These are phyloP conservation scores for Gouania willdenowi DNA, from an alignment of 2,797 vertebrate genomes.

Conservation along the genomic window DNA sequence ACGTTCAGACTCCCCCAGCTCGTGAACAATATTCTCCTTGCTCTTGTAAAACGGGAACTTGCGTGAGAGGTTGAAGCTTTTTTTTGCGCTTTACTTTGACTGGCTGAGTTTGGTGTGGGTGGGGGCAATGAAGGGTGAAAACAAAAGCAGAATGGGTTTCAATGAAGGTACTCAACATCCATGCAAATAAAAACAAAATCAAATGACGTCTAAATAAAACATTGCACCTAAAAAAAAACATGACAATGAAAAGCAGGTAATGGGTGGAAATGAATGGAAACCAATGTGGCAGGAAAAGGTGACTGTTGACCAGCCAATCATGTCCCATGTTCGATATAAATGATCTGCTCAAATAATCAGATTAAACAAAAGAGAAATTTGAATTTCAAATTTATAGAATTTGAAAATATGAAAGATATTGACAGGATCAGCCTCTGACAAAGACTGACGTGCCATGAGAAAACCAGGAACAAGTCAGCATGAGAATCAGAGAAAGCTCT, in stretches of 20 bases:
- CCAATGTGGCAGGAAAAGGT: conserved; percentile 33
- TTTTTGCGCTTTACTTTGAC: conserved; percentile 99
- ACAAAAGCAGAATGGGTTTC: conserved; percentile 78
- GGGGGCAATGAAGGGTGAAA: conserved; percentile 59
- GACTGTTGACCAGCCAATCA: conserved; percentile 24
- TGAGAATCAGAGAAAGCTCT: too few species aligned
- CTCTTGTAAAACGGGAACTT: conserved; percentile 99
- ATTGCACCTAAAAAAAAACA: conserved; percentile 45
- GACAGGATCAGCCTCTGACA: conserved; percentile 13
- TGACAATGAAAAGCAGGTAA: conserved; percentile 55
- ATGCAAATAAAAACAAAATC: conserved; percentile 50
- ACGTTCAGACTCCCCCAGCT: conserved; percentile 95
- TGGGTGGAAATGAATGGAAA: conserved; percentile 61
- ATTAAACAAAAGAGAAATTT: too few species aligned
- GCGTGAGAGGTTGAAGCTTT: conserved; percentile 99
- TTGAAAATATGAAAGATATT: too few species aligned
- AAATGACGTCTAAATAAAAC: conserved; percentile 56
- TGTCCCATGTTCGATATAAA: conserved; percentile 5
- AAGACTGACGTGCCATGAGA: too few species aligned
- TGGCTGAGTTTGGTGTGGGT: conserved; percentile 84
- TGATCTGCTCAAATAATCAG: conserved; percentile 6
- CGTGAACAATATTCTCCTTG: conserved; percentile 99
- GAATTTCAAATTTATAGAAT: too few species aligned
- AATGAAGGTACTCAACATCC: conserved; percentile 68
- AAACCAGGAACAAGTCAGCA: too few species aligned